These are phyloP conservation scores for Scopus umbretta DNA, from an alignment of 2,113 vertebrate genomes.

Conservation along the genomic window DNA sequence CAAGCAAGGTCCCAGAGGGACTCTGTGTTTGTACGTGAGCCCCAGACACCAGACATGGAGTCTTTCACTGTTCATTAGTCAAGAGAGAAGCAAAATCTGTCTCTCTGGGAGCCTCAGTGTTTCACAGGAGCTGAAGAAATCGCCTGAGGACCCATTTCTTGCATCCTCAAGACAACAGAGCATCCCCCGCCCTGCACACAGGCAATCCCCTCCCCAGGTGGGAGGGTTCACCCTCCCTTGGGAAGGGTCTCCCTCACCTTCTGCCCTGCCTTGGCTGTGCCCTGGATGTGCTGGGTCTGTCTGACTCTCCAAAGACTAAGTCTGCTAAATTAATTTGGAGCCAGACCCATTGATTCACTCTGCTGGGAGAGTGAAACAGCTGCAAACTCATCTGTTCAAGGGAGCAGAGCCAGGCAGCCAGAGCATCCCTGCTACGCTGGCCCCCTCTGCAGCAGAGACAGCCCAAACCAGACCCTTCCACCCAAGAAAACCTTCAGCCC, in stretches of 20 bases:
- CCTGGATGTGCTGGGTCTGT: background rate
- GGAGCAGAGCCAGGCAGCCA: background rate
- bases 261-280: background rate
- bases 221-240: background rate
- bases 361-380: background rate
- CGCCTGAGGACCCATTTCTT: fast-evolving
- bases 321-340: background rate
- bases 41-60: background rate
- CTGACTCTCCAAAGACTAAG: background rate
- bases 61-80: background rate
- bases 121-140: background rate
- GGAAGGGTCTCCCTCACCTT: background rate
- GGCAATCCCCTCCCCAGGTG: background rate
- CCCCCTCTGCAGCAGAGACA: background rate
- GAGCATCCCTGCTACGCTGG: background rate
- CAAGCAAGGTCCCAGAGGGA: background rate
- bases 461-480: background rate
- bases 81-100: background rate
- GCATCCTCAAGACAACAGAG: background rate
- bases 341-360: background rate
- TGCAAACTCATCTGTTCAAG: background rate
- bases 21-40: background rate
- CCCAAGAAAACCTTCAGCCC: background rate
- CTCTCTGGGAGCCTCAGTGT: background rate
- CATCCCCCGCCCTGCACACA: background rate